phyloP scores from a whole-genome alignment of 2,797 vertebrate genomes.

The Podargus strigoides region DNA sequence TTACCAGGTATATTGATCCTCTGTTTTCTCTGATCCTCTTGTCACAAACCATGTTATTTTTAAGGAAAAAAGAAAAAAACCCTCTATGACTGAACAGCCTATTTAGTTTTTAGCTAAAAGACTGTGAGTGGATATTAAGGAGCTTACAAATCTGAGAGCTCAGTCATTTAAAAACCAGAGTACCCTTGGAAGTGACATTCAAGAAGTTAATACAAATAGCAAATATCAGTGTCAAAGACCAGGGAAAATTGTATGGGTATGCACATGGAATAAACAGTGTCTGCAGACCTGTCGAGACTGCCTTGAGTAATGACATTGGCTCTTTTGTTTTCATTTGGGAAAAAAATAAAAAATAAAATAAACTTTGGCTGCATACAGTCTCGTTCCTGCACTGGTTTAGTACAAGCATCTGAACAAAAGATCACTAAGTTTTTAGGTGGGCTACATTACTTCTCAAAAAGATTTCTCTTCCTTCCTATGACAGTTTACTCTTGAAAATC shows the following conservation, averaged over 20 bases:
- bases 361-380: not conserved
- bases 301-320: not conserved
- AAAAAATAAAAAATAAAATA: not conserved
- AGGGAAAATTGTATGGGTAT: not conserved
- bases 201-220: not conserved
- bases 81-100: not conserved
- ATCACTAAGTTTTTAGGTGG: not conserved
- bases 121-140: not conserved
- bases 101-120: not conserved
- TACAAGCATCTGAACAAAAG: not conserved
- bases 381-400: not conserved
- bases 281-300: not conserved
- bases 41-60: not conserved
- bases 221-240: not conserved
- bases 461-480: rapidly evolving
- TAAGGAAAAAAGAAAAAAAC: not conserved
- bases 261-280: not conserved
- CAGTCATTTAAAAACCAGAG: not conserved
- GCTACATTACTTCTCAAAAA: not conserved
- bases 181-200: not conserved
- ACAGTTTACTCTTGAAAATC: not conserved
- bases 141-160: not conserved
- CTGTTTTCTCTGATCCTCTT: not conserved
- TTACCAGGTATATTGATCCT: not conserved
- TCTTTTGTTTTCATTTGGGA: not conserved